Evolutionary conservation across 2,113 vertebrate genomes (phyloP).

Genomic region (Rhabdornis inornatus): DNA sequence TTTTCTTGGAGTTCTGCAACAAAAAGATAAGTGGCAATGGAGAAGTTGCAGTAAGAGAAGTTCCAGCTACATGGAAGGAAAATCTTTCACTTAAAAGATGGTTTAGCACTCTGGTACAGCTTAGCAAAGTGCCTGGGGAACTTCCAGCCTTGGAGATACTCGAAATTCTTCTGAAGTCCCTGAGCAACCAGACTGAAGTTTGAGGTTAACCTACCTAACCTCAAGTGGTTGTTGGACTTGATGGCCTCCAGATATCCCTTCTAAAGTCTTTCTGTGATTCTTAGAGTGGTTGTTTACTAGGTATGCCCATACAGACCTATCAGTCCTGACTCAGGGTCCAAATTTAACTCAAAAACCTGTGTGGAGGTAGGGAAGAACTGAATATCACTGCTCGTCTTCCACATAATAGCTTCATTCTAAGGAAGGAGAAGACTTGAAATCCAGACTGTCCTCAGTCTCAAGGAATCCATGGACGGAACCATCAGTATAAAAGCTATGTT

Average conservation of each 20-base stretch:
- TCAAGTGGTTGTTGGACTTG: background rate
- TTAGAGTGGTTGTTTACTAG: background rate
- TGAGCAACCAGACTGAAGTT: background rate
- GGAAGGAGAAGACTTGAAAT: background rate
- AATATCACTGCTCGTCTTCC: background rate
- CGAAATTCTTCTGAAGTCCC: background rate
- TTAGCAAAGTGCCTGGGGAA: background rate
- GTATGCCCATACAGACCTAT: background rate
- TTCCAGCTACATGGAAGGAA: background rate
- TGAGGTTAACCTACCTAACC: background rate
- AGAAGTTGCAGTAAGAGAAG: background rate
- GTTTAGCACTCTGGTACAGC: background rate
- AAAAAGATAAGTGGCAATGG: background rate
- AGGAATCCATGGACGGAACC: background rate
- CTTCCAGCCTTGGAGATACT: background rate
- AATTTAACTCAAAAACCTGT: background rate
- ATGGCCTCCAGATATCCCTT: background rate
- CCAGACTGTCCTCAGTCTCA: background rate
- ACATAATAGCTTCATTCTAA: background rate
- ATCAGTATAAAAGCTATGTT: background rate
- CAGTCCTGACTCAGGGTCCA: background rate
- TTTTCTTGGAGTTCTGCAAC: background rate
- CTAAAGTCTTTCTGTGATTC: background rate
- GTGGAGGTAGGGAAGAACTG: background rate
- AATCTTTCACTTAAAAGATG: background rate